phyloP scores from a whole-genome alignment of 2,113 vertebrate species.

The Petrocephalus zakoni region DNA sequence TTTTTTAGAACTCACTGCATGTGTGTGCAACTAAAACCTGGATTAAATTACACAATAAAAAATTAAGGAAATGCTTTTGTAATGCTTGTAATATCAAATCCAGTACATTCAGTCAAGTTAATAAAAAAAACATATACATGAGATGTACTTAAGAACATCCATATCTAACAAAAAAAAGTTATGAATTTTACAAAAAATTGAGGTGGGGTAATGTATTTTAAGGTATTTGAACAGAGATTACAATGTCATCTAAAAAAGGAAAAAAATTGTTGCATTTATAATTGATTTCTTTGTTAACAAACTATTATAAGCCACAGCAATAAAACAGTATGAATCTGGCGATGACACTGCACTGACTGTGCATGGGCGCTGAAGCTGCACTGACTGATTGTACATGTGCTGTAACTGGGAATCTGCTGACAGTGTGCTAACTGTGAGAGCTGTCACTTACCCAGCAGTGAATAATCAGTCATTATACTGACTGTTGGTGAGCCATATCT shows the following conservation, averaged over 20 bases:
- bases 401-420: not conserved
- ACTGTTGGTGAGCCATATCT: not conserved
- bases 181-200: too few species aligned
- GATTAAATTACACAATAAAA: not conserved
- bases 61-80: not conserved
- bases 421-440: not conserved
- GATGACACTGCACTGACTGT: not conserved
- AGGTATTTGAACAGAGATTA: too few species aligned
- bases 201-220: too few species aligned
- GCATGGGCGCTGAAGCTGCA: not conserved
- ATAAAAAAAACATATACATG: not conserved
- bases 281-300: not conserved
- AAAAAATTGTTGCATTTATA: not conserved
- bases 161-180: not conserved
- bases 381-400: not conserved
- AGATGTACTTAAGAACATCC: not conserved
- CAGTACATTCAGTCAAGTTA: not conserved
- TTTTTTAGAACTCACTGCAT: not conserved
- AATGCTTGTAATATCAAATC: not conserved
- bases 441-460: not conserved
- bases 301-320: not conserved
- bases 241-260: too few species aligned
- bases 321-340: not conserved
- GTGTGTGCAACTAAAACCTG: not conserved
- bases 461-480: not conserved